A percentile compares a stretch with the other conserved stretches of the same genome.
These are phyloP conservation scores for Brachyhypopomus occidentalis DNA, from an alignment of 2,113 vertebrate species.

Conservation along the genomic window DNA sequence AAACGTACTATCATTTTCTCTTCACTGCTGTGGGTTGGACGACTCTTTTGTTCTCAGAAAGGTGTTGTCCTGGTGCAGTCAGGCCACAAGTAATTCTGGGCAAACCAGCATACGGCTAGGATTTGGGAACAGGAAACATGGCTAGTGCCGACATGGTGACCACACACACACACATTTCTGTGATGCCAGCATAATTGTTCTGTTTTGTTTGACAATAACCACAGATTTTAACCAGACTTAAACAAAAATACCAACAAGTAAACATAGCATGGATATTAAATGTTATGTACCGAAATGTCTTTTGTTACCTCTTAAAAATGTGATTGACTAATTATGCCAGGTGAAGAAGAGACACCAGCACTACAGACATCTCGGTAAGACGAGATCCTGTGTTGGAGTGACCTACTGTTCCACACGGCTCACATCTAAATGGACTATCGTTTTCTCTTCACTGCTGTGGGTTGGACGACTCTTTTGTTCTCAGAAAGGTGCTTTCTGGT, in stretches of 20 bases:
- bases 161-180: neutral
- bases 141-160: too few species aligned
- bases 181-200: too few species aligned
- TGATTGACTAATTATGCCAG: neutral
- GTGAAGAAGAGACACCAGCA: too few species aligned
- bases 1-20: neutral
- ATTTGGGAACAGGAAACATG: neutral
- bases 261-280: neutral
- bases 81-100: neutral
- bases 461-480: neutral
- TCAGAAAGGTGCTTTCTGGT: neutral
- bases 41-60: neutral
- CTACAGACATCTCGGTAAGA: too few species aligned
- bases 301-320: neutral
- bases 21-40: neutral
- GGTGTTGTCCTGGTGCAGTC: neutral
- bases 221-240: neutral
- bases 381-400: too few species aligned
- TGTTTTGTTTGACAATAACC: too few species aligned
- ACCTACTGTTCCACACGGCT: neutral
- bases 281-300: too few species aligned
- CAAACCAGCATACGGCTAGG: neutral
- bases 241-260: neutral
- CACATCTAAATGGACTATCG: neutral
- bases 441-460: neutral